phyloP scores from a whole-genome alignment of 1,140 invertebrate species.

The Aethina tumida region DNA sequence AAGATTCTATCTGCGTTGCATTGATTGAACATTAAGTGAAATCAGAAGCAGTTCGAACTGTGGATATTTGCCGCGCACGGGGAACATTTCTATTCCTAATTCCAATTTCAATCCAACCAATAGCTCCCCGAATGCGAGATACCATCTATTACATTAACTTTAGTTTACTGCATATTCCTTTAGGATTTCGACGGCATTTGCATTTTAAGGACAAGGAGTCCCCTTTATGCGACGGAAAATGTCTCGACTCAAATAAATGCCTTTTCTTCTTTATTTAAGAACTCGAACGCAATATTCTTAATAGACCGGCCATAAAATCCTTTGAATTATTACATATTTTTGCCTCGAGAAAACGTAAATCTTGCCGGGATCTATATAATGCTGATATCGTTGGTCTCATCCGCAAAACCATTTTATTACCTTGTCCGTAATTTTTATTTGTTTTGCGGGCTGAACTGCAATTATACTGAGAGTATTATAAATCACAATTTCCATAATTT shows the following conservation, averaged over 20 bases:
- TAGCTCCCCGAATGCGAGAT: conserved; percentile 21
- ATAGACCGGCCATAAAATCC: conserved; percentile 10
- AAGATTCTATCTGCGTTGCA: no score
- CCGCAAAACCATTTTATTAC: no score
- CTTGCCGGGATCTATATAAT: no score
- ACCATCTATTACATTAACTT: conserved; percentile 28
- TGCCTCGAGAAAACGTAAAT: conserved; percentile 3
- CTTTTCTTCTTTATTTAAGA: conserved; percentile 10
- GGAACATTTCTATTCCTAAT: conserved; percentile 11
- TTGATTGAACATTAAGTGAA: conserved; percentile 10
- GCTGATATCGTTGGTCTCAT: no score
- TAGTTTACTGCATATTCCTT: conserved; percentile 27
- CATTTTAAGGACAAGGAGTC: conserved; percentile 20
- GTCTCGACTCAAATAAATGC: conserved; percentile 15
- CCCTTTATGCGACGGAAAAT: conserved; percentile 15
- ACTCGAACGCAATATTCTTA: conserved; percentile 7
- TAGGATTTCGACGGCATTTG: conserved; percentile 21
- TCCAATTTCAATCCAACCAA: conserved; percentile 23
- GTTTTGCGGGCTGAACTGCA: no score
- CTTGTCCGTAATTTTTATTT: no score
- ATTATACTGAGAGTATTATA: no score
- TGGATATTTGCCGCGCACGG: conserved; percentile 7
- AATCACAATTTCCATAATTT: no score
- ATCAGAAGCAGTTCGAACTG: conserved; percentile 11
- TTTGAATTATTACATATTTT: no score